Conservation (phyloP, 2,113 vertebrate genomes). For the Dolichotis patagonum region DNA sequence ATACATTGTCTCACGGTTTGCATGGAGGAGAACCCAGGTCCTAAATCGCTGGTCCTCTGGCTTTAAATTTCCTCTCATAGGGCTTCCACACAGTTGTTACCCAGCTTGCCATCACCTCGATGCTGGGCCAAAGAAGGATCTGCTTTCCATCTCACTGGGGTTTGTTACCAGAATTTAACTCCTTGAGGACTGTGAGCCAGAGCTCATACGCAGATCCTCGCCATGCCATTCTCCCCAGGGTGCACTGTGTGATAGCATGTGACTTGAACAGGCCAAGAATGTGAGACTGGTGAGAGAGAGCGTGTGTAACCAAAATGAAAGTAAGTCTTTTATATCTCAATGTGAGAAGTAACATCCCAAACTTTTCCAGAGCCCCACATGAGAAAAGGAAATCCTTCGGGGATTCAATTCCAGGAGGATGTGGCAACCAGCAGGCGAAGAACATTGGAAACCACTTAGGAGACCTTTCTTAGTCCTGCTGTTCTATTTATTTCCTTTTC, state of each 20-base stretch:
- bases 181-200: not conserved
- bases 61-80: not conserved
- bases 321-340: rapidly evolving
- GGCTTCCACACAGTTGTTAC: rapidly evolving
- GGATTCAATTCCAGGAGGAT: rapidly evolving
- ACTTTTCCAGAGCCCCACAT: not conserved
- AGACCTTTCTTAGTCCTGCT: not conserved
- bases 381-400: not conserved
- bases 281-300: not conserved
- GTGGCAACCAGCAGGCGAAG: not conserved
- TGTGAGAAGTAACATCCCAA: not conserved
- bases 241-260: too few species aligned
- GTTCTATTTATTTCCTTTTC: not conserved
- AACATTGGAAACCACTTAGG: not conserved
- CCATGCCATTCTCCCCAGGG: rapidly evolving
- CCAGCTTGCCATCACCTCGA: not conserved
- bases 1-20: not conserved
- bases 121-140: not conserved
- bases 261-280: not conserved
- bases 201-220: not conserved
- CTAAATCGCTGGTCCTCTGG: rapidly evolving
- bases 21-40: not conserved
- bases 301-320: not conserved
- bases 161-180: too few species aligned
- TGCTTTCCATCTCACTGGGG: not conserved